Percentiles rank a stretch among this genome's conserved stretches.
Conservation (phyloP, 1,140 invertebrate species). For the Pentalonia nigronervosa region DNA sequence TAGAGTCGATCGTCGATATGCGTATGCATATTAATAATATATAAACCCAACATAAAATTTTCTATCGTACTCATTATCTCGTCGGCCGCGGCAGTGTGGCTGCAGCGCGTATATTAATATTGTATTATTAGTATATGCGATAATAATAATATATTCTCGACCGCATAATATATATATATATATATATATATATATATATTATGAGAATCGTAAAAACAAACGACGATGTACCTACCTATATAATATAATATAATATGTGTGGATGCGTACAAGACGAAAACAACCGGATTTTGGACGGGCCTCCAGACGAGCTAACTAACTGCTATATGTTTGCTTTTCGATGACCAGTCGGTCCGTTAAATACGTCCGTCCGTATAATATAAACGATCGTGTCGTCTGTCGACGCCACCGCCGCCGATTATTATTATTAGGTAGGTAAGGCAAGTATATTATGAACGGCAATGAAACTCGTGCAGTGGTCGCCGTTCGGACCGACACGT, state of each 20-base stretch:
- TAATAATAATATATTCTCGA: conserved; percentile 1
- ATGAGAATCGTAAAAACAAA: conserved; percentile 17
- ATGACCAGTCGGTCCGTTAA: background rate
- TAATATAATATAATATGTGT: background rate
- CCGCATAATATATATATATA: background rate
- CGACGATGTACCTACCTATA: background rate
- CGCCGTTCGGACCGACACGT: background rate
- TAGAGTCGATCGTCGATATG: background rate
- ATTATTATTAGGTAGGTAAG: background rate
- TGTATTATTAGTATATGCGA: background rate
- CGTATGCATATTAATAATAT: background rate
- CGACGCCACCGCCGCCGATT: background rate
- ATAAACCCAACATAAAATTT: background rate
- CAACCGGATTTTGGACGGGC: conserved; percentile 3
- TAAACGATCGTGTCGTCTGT: background rate
- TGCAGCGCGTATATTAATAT: background rate
- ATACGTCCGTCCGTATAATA: background rate
- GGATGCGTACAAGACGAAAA: background rate
- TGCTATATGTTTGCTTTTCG: background rate
- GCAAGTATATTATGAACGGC: background rate
- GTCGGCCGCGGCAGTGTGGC: background rate
- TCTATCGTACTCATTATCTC: background rate
- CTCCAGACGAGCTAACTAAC: background rate
- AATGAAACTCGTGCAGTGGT: background rate
- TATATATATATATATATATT: background rate